These are phyloP conservation scores for Catharus minimus DNA, from an alignment of 2,113 vertebrate genomes.

Conservation along the genomic window DNA sequence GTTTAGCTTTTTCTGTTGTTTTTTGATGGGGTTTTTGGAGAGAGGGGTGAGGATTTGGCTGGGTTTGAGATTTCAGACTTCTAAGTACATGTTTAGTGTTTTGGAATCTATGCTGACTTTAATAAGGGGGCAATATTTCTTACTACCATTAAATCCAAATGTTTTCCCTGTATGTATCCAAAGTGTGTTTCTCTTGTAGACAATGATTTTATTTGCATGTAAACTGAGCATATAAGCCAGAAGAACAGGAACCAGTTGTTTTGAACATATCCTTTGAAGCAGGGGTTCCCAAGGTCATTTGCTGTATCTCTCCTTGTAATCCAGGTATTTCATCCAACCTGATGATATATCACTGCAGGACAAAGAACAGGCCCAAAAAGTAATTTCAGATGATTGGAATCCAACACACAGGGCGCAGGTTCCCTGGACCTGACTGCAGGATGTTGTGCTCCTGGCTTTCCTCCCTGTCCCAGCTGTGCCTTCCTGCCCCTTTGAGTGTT, in stretches of 20 bases:
- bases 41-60: not conserved
- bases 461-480: accelerated
- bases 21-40: not conserved
- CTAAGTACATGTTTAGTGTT: not conserved
- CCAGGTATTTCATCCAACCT: not conserved
- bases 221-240: not conserved
- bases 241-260: not conserved
- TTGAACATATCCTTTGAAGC: not conserved
- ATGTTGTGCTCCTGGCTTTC: not conserved
- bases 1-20: not conserved
- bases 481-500: not conserved
- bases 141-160: not conserved
- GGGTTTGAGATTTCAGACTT: not conserved
- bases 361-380: not conserved
- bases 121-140: not conserved
- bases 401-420: not conserved
- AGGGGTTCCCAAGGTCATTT: not conserved
- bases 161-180: not conserved
- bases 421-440: not conserved
- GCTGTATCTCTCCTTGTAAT: not conserved
- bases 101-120: not conserved
- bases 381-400: not conserved
- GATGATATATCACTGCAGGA: not conserved
- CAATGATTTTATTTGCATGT: not conserved
- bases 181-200: not conserved